Evolutionary conservation across 2,797 vertebrate species (phyloP), one percentile per base, ranked within the genome.

Genomic region (Lophius americanus): DNA sequence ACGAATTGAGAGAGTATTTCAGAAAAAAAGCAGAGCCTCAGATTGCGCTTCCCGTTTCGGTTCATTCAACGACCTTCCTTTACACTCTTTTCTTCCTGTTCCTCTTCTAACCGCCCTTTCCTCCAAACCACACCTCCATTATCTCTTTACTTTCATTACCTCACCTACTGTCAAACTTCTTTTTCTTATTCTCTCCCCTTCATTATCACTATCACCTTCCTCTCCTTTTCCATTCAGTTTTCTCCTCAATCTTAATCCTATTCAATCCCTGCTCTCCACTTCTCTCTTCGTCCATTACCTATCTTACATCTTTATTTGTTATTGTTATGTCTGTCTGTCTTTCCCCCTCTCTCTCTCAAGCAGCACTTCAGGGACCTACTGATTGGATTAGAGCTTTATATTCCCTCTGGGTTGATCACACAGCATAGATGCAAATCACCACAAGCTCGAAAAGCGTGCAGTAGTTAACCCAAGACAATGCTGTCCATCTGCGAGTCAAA

Each of bases 341-440:
- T 12, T 65, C 64, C 59, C 56, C 89, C 91, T 89, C 89, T 70
- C 93, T 68, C 91, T 92, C 94, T 91, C 94, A 94, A 93, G 89
- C 95, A 93, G 94, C 90, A 95, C 94, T 95, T 95, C 92, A 91
- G 94, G 94, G 95, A 92, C 95, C 95, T 91, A 93, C 95, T 97
- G 96, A 98, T 98, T 98, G 95, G 96, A 97, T 98, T 97, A 98
- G 96, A 94, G 89, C 93, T 93, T 95, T 95, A 95, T 96, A 96
- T 96, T 97, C 95, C 96, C 96, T 94, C 92, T 91, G 96, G 96
- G 95, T 94, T 93, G 95, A 95, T 95, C 84, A 81, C 82, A 90
- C 94, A 95, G 95, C 95, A 94, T 94, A 95, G 94, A 97, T 96
- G 95, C 95, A 89, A 92, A 92, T 90, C 85, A 39, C 82, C 94